Conservation (phyloP, 2,797 vertebrate genomes). For the Paedocypris micromegethes region DNA sequence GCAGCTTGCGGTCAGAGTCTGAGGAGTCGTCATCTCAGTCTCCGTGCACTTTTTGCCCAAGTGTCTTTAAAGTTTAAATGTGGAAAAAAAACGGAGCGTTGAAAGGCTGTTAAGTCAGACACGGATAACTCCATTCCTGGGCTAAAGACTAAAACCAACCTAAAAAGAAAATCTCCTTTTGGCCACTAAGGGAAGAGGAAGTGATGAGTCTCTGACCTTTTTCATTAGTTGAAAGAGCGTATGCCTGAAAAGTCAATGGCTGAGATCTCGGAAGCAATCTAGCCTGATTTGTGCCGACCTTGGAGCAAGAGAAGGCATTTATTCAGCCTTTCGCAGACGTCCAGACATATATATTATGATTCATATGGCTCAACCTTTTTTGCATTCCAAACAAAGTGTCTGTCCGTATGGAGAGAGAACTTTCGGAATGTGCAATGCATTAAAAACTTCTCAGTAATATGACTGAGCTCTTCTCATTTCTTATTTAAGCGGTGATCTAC, state of each 20-base stretch:
- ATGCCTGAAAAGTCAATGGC: conserved; percentile 27
- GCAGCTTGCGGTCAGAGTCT: neutral
- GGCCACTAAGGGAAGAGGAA: conserved; percentile 14
- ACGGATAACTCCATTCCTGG: neutral
- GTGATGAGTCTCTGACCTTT: conserved; percentile 19
- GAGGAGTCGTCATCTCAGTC: neutral
- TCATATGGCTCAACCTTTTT: conserved; percentile 1
- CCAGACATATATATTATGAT: conserved; percentile 12
- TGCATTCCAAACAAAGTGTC: neutral
- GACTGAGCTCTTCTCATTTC: conserved; percentile 29
- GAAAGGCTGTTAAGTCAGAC: conserved; percentile 16
- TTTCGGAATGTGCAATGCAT: neutral
- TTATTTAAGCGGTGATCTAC: conserved; percentile 37
- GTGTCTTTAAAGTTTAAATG: conserved; percentile 6
- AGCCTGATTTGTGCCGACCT: conserved; percentile 18
- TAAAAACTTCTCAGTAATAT: conserved; percentile 17
- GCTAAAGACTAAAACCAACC: neutral
- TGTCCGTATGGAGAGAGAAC: conserved; percentile 3
- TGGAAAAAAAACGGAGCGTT: neutral
- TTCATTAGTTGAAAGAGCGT: conserved; percentile 5
- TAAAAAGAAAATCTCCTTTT: conserved; percentile 9
- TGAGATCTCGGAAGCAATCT: conserved; percentile 25
- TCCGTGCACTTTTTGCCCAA: neutral
- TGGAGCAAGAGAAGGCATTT: conserved; percentile 6
- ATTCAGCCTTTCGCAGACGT: conserved; percentile 22